Evolutionary conservation across 2,797 vertebrate species (phyloP).

Genomic region (Luscinia luscinia): DNA sequence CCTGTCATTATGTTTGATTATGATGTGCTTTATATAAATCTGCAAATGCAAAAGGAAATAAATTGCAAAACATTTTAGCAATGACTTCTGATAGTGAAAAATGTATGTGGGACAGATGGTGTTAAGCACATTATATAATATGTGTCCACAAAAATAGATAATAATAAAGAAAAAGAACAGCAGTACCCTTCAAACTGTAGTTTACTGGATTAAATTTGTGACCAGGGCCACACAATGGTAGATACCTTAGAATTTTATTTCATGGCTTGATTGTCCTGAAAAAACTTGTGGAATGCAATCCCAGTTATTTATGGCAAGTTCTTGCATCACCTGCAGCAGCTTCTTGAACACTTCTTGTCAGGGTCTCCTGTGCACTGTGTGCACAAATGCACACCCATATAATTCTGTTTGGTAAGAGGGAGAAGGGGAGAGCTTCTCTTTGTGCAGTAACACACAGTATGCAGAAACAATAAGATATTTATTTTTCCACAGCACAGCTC

Average conservation of each 20-base stretch:
- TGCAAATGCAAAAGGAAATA: constrained; percentile 2
- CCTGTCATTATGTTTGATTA: background rate
- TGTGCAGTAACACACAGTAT: background rate
- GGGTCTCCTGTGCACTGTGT: background rate
- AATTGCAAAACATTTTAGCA: background rate
- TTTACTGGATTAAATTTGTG: background rate
- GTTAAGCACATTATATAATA: background rate
- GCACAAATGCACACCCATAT: rapidly evolving
- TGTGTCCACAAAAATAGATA: background rate
- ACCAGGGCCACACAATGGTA: background rate
- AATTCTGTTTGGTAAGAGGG: background rate
- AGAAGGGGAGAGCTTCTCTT: background rate
- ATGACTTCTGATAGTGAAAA: background rate
- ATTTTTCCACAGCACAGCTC: background rate
- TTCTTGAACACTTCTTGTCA: background rate
- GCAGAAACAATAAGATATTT: background rate
- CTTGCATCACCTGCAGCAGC: background rate
- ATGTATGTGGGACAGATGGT: background rate
- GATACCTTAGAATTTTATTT: background rate
- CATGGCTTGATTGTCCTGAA: background rate
- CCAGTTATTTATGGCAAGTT: background rate
- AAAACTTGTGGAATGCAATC: background rate
- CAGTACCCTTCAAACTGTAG: background rate
- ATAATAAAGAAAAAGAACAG: background rate
- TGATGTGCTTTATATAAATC: background rate